Base-by-base conservation (phyloP, 2,797 vertebrate species). In the Gobionotothen gibberifrons region DNA sequence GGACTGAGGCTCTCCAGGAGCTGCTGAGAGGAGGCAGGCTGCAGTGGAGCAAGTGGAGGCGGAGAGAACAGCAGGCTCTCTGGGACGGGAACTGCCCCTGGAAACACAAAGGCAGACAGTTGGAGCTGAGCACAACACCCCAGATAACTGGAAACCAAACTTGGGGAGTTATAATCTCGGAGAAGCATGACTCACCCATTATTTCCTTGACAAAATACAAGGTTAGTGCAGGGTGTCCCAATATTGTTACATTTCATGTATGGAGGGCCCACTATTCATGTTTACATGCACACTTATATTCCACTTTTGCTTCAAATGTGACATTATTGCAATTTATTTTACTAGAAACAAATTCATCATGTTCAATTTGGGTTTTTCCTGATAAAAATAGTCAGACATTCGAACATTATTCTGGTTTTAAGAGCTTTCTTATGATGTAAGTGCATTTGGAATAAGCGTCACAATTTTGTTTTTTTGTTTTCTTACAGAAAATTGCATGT, bases 21-120 rank as follows among this genome's bases (percentile, higher is more conserved):
- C 12, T 78, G 47, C 13, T 92, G 67, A 10, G 76, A 74, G 32
- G 90, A 85, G 42, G 74, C 55, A 0, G 83, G 75, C 26, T 49
- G 36, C 68, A 94, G 89, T 0, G 86, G 70, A 66, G 51, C 73
- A 61, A 55, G 57, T 0, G 88, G 78, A 57, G 91, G 83, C 0
- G 32, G 29, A 61, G 94, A 92, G 69, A 89, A 82, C 82, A 96
- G 75, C 73, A 96, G 87, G 76, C 93, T 95, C 84, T 96, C 96
- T 43, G 96, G 95, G 62, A 76, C 59, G 12, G 95, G 95, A 15
- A 95, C 95, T 14, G 94, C 83, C 96, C 95, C 96, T 96, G 56
- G 48, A 77, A 32, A 83, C 12, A 82, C 55, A 78, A 32, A 54
- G 32, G 6, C 16, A 67, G 3, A 57, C n/a, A 21, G 36, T 12